Percentiles rank a stretch among this genome's conserved stretches.
These are phyloP conservation scores for Hirtodrosophila confusa DNA, from an alignment of 2,888 invertebrate species.

Conservation along the genomic window DNA sequence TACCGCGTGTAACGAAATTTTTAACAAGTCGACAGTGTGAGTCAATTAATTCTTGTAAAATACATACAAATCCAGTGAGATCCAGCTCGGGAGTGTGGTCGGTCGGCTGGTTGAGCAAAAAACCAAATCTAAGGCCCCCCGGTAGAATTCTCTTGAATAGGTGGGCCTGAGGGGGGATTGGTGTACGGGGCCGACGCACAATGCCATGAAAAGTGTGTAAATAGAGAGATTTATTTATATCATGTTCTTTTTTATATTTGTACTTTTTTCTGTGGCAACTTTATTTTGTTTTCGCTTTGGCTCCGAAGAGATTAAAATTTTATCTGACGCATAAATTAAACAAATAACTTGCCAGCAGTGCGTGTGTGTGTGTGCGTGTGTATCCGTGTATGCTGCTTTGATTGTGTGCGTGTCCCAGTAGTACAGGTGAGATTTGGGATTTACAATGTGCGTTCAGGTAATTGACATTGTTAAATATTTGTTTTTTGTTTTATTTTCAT, in stretches of 20 bases:
- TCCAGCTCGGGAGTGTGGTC: conserved; percentile 29
- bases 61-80: conserved; percentile 53
- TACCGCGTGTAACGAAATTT: conserved; percentile 47
- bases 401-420: conserved; percentile 48
- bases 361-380: conserved; percentile 21
- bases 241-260: conserved; percentile 29
- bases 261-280: conserved; percentile 43
- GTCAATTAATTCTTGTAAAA: conserved; percentile 73
- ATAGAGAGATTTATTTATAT: conserved; percentile 73
- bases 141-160: conserved; percentile 46
- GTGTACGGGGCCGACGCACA: conserved; percentile 10
- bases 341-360: conserved; percentile 67
- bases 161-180: not conserved
- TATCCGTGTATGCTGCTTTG: conserved; percentile 11
- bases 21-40: conserved; percentile 66
- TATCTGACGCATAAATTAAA: conserved; percentile 80
- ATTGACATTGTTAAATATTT: conserved; percentile 80
- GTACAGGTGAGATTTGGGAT: conserved; percentile 78
- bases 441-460: conserved; percentile 78
- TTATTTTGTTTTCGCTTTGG: conserved; percentile 64
- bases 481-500: conserved; percentile 54
- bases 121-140: conserved; percentile 65
- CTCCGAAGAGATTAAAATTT: conserved; percentile 78
- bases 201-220: conserved; percentile 69
- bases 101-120: conserved; percentile 9